A percentile compares a stretch with the other conserved stretches of the same genome.
Evolutionary conservation across 2,113 vertebrate genomes (phyloP).

Genomic region (Muscicapa adusta): DNA sequence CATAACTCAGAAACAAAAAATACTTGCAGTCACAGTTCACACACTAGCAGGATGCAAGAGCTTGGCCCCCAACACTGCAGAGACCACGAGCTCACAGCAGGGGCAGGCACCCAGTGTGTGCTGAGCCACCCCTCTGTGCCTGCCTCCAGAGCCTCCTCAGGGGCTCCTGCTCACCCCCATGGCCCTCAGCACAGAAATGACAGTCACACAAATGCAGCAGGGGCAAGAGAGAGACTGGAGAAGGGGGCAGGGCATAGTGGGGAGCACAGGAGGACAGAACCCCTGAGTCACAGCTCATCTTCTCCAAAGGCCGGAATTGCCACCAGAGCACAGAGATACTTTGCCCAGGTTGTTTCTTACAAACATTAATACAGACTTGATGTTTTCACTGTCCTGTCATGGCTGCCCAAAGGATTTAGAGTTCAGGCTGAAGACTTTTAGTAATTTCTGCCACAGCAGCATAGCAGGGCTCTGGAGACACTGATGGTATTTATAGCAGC

Average conservation of each 20-base stretch:
- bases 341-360: background rate
- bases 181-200: background rate
- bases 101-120: background rate
- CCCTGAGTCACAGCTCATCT: rapidly evolving
- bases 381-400: background rate
- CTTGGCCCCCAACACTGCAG: no score
- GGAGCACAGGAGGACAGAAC: background rate
- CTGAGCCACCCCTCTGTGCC: background rate
- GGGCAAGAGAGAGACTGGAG: background rate
- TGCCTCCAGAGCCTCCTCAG: background rate
- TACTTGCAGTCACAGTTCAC: no score
- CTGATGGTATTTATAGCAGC: slow-evolving; percentile 7
- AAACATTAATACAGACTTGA: background rate
- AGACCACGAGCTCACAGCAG: rapidly evolving
- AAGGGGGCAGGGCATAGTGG: background rate
- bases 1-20: background rate
- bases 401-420: background rate
- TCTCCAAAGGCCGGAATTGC: background rate
- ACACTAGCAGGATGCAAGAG: background rate
- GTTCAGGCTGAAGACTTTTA: background rate
- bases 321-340: rapidly evolving
- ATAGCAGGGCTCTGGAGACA: slow-evolving; percentile 19
- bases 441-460: slow-evolving; percentile 39
- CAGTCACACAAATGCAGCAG: background rate
- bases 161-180: background rate